A percentile compares a stretch with the other conserved stretches of the same genome.
phyloP scores from a whole-genome alignment of 2,888 invertebrate species.

The Leptinotarsa rubiginosa region DNA sequence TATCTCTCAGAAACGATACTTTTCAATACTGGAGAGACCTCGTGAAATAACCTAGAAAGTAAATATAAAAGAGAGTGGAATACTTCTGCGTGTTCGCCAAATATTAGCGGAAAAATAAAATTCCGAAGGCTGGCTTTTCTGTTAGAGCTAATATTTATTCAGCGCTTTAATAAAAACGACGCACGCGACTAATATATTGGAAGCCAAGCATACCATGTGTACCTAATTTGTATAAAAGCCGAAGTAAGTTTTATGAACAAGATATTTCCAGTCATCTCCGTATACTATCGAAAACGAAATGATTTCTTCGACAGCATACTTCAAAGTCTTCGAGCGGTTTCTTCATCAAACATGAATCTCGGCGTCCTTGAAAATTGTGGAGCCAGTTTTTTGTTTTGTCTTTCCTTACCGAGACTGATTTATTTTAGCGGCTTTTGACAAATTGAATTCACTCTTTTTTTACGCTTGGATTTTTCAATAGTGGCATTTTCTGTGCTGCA shows the following conservation, averaged over 20 bases:
- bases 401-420: constrained; percentile 32
- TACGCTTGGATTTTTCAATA: constrained; percentile 12
- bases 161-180: background rate
- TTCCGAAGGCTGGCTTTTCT: background rate
- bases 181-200: background rate
- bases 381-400: constrained; percentile 35
- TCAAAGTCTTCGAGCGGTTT: constrained; percentile 16
- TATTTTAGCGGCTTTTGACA: constrained; percentile 41
- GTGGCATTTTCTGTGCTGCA: constrained; percentile 10
- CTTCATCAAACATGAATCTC: constrained; percentile 29
- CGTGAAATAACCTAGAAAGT: too few species aligned
- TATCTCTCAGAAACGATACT: too few species aligned
- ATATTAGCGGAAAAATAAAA: background rate
- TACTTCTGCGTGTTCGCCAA: background rate
- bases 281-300: constrained; percentile 13
- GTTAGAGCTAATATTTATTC: background rate
- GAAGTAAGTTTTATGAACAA: background rate
- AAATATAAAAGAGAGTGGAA: background rate
- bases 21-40: too few species aligned
- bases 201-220: background rate
- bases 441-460: constrained; percentile 38
- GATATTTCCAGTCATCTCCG: background rate
- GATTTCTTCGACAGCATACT: constrained; percentile 20
- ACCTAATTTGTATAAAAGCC: background rate
- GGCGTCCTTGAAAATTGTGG: constrained; percentile 38